phyloP scores from a whole-genome alignment of 2,113 vertebrate species.

The Albula glossodonta region DNA sequence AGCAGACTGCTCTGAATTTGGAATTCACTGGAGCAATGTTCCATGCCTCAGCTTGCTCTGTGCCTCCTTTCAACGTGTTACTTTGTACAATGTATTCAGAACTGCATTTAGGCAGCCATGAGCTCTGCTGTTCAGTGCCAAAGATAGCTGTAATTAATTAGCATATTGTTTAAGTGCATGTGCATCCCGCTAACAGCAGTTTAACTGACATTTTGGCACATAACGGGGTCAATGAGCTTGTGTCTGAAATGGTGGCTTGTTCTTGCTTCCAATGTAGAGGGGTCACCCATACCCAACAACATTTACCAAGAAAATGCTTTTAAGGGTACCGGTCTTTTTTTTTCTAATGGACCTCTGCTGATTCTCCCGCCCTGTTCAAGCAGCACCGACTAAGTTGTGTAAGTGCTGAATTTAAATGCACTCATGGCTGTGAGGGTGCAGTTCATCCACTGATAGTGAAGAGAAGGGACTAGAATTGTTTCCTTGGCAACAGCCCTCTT shows the following conservation, averaged over 20 bases:
- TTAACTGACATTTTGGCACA: background rate
- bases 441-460: background rate
- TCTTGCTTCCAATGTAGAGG: no score
- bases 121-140: background rate
- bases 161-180: background rate
- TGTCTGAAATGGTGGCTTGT: background rate
- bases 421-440: background rate
- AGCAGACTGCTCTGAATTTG: background rate
- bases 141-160: background rate
- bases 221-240: background rate
- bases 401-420: background rate
- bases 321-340: background rate
- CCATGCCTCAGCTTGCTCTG: background rate
- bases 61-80: background rate
- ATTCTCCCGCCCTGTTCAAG: background rate
- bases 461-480: background rate
- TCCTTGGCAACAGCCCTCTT: slow-evolving; percentile 2
- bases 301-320: background rate
- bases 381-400: background rate
- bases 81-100: background rate
- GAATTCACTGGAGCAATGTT: background rate
- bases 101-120: no score
- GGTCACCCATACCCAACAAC: no score
- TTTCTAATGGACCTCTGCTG: background rate
- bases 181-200: background rate